Base-by-base conservation (phyloP, 2,888 invertebrate species). In the Oscheius sp. region DNA sequence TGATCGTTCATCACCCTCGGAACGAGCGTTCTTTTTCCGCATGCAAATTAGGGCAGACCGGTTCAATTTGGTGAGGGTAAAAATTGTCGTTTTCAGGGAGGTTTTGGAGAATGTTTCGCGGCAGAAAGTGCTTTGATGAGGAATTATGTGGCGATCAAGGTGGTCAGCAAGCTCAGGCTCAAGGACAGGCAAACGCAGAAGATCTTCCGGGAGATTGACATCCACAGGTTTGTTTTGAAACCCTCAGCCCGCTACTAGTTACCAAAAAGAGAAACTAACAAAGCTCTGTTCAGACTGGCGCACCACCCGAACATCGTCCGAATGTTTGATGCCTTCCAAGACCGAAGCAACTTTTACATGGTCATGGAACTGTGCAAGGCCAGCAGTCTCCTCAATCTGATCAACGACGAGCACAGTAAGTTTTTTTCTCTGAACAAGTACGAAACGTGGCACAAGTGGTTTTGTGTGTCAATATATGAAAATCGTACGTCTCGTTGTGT, bases 21-120 rank as follows among this genome's bases (percentile, higher is more conserved):
- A 29, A 37, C 60, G 32, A n/a, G 35, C n/a, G 37, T 29, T 21
- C 53, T 53, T 53, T 53, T 53, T 42, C 29, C 53, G 53, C 53
- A 53, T 53, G 53, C 53, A 53, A 53, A 53, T 53, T 63, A 21
- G 53, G 63, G 42, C 21, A 35, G 63, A 63, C 48, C 7, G 47
- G 33, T 63, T 47, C 47, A 62, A 5, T 58, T 29, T 10, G 37
- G 13, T 58, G 4, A 0, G 21, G 21, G 21, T 21, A 21, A 21
- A 21, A 21, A 21, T 21, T 21, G 21, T 21, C 21, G 21, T 11
- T 75, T 75, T 63, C 66, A 75, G 75, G 75, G 75, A 2, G 75
- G 75, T 7, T 75, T 75, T 55, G 75, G 70, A 32, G 65, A 72
- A 55, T 71, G 71, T 37, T 75, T 55, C 50, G 13, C 57, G 0